Percentiles rank a stretch among this genome's conserved stretches.
These are phyloP conservation scores for Paraescarpia echinospica DNA, from an alignment of 1,140 invertebrate genomes.

Conservation along the genomic window DNA sequence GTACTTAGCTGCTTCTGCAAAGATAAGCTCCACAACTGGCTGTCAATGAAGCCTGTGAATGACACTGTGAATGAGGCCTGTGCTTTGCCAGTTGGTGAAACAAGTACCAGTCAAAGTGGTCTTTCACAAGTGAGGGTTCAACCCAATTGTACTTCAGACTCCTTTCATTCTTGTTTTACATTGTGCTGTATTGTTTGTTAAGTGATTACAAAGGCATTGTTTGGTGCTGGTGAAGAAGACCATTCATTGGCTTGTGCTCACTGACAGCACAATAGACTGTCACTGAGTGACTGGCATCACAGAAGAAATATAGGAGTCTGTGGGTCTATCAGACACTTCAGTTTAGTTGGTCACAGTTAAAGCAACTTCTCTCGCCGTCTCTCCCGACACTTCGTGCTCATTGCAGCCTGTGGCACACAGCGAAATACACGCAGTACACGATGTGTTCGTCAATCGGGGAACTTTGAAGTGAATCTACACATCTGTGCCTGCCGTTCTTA, in stretches of 20 bases:
- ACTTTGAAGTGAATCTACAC: not conserved
- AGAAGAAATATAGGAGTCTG: not conserved
- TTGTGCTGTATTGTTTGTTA: not conserved
- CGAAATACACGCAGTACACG: not conserved
- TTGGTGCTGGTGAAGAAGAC: not conserved
- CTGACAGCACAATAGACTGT: not conserved
- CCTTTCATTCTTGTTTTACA: not conserved
- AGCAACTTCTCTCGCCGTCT: not conserved
- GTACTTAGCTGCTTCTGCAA: not conserved
- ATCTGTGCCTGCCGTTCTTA: not conserved
- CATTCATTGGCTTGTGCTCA: not conserved
- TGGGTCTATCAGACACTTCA: not conserved
- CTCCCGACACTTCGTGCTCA: too few species aligned
- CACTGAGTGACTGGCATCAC: not conserved
- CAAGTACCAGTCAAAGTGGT: not conserved
- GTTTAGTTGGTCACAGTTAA: not conserved
- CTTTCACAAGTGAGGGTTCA: not conserved
- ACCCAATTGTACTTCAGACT: not conserved
- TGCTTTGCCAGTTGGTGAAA: not conserved
- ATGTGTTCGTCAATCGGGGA: not conserved
- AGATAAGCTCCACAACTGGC: not conserved
- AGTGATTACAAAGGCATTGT: slow-evolving; percentile 5
- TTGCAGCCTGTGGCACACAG: not conserved
- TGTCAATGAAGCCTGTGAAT: not conserved
- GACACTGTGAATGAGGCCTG: not conserved